Conservation (phyloP, 2,797 vertebrate species). For the Cyclura pinguis region DNA sequence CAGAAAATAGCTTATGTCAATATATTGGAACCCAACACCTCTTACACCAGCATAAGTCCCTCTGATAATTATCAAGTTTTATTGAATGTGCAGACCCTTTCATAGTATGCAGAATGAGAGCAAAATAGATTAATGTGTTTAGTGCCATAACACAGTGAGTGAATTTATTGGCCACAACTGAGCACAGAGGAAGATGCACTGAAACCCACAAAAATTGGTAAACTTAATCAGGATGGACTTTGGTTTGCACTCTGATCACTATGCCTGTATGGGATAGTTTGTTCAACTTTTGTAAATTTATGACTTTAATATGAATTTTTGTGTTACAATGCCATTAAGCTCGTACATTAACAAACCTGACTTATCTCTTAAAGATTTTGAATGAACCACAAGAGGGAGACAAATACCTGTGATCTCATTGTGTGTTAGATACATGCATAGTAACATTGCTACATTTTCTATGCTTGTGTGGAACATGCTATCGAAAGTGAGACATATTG, state of each 20-base stretch:
- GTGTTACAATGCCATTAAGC: neutral
- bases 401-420: slow-evolving; percentile 32
- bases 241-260: neutral
- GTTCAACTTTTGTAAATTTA: neutral
- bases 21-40: too few species aligned
- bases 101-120: neutral
- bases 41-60: neutral
- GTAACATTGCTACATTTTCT: slow-evolving; percentile 13
- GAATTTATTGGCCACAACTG: neutral
- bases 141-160: neutral
- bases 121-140: neutral
- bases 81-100: neutral
- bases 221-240: neutral
- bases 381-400: slow-evolving; percentile 40
- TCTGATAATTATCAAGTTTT: neutral
- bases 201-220: neutral
- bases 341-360: slow-evolving; percentile 12
- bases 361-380: neutral
- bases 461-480: neutral
- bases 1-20: too few species aligned
- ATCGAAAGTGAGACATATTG: neutral
- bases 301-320: neutral
- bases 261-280: neutral
- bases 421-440: neutral
- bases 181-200: neutral